Percentiles rank a stretch among this genome's conserved stretches.
These are phyloP conservation scores for Apoderus coryli DNA, from an alignment of 2,888 invertebrate species.

Conservation along the genomic window DNA sequence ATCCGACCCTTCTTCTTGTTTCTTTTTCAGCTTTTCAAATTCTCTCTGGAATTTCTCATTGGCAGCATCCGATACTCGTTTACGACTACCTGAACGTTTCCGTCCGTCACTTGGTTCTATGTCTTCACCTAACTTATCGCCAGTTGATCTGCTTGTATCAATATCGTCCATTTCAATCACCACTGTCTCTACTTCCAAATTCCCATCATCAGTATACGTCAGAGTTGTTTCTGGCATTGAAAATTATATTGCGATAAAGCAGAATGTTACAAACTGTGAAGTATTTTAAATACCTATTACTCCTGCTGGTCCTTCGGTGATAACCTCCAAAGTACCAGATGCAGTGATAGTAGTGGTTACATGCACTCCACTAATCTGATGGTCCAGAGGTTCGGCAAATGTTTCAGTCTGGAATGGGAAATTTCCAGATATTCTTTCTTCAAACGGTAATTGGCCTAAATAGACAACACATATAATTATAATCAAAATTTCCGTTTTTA, in stretches of 20 bases:
- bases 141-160: background rate
- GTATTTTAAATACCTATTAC: slow-evolving; percentile 18
- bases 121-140: no score
- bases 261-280: slow-evolving; percentile 1
- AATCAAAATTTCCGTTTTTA: no score
- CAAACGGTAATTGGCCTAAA: no score
- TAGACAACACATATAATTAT: no score
- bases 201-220: slow-evolving; percentile 21
- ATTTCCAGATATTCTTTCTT: slow-evolving; percentile 12
- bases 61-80: no score
- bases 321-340: slow-evolving; percentile 28
- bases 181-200: slow-evolving; percentile 4
- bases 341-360: slow-evolving; percentile 27
- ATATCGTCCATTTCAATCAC: slow-evolving; percentile 1
- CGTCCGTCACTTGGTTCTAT: no score
- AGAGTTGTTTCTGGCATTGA: slow-evolving; percentile 29
- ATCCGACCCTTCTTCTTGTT: no score
- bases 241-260: no score
- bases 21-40: no score
- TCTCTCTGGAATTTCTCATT: no score
- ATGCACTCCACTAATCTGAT: no score
- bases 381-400: slow-evolving; percentile 20
- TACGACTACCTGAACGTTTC: no score
- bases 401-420: slow-evolving; percentile 21
- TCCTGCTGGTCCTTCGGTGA: slow-evolving; percentile 30